Evolutionary conservation across 2,888 invertebrate species (phyloP), one percentile per base, ranked within the genome.

Genomic region (Microctonus hyperodae): DNA sequence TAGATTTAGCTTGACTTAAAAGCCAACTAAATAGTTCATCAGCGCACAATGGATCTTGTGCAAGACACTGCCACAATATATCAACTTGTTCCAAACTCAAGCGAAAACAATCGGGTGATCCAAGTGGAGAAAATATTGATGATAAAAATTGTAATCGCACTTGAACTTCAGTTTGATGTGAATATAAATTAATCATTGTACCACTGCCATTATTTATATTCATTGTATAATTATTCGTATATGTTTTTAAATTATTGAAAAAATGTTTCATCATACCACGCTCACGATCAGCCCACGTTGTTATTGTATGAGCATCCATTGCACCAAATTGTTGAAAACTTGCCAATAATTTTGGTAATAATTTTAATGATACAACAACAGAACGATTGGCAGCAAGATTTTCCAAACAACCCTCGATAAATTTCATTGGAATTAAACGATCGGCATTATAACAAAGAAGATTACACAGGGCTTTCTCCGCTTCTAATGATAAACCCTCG

Each of bases 1-100:
- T 94, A 20, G 93, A 93, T 84, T 95, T 94, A 1, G 95, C 94
- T 84, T 97, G 97, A 9, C 93, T 92, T 48, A 97, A 88, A 58
- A 97, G 85, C 97, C 97, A 97, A 68, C 93, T 94, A 83, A 97
- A 96, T 25, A 96, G 88, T 77, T 97, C 96, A 82, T 97, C 97
- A 0, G 94, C 91, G 78, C 95, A 95, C 76, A 94, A 94, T 0
- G 89, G 85, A 81, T 95, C 94, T 57, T 91, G 91, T 0, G 96
- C 95, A 63, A 97, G 86, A 84, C 96, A 96, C 74, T 92, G 91
- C 97, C 97, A 97, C 4, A 97, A 84, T 28, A 91, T 92, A 80
- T 97, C 96, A 59, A 97, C 91, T 86, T 97, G 97, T 70, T 95
- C 95, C 68, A 95, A 88, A 70, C 91, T 92, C 71, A 94, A 84